Evolutionary conservation across 2,113 vertebrate genomes (phyloP), one percentile per base, ranked within the genome.

Genomic region (Misgurnus mizolepis): DNA sequence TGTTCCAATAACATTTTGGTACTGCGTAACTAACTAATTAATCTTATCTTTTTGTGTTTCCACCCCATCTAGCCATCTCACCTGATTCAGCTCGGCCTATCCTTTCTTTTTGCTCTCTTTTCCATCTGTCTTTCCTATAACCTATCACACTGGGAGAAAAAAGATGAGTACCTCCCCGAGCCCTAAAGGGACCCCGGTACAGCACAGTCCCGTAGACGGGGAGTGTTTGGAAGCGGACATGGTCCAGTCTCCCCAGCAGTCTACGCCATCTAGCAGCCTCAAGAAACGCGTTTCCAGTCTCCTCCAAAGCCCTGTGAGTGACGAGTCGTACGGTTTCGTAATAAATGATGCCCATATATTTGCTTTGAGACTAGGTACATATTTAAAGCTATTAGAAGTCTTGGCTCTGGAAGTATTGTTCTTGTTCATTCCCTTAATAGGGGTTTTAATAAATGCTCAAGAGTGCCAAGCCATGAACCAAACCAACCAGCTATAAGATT

Each of bases 211-310:
- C 85, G 93, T 94, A 0, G 95, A 95, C 72, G 93, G 93, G 0
- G 91, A 94, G 43, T 88, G 90, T 55, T 88, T 90, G 0, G 89
- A 90, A 0, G 91, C 94, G 0, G 95, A 95, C 62, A 41, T 67
- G 69, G 89, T 94, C 80, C 87, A 90, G 83, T 91, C 95, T 86
- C 87, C 93, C 78, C 47, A 92, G 92, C 86, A 92, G 86, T 90
- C 94, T 89, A 91, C 92, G 72, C 88, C 96, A 3, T 92, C 96
- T 83, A 94, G 93, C 66, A 89, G 94, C 77, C 95, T 95, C 84
- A 97, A 96, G 91, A 97, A 98, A 76, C 90, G 94, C 2, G 95
- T 98, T 79, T 97, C 96, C 84, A 95, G 95, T 91, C 95, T 99
- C 74, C 92, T 99, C 53, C 95, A 97, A 89, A 99, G 97, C 88